phyloP scores from a whole-genome alignment of 2,797 vertebrate species.

The Cyprinella venusta region DNA sequence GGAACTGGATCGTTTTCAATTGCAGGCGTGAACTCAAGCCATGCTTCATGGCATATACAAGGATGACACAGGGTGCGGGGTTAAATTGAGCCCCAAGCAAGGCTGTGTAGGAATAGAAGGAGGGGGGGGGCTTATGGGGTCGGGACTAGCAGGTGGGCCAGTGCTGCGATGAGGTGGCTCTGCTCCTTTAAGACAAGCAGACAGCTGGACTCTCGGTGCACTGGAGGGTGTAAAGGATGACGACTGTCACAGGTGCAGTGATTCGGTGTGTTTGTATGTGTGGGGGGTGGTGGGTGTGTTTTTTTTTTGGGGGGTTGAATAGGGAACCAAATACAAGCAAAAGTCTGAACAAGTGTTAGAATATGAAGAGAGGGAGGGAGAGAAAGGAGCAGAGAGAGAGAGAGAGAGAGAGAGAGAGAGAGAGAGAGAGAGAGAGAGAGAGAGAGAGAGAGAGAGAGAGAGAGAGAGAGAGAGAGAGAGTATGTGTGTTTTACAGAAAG shows the following conservation, averaged over 20 bases:
- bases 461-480: not conserved
- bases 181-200: constrained; percentile 64
- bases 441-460: constrained; percentile 17
- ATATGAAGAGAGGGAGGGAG: constrained; percentile 21
- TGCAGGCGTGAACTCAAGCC: constrained; percentile 50
- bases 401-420: not conserved
- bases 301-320: constrained; percentile 38
- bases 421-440: constrained; percentile 12
- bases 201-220: constrained; percentile 76
- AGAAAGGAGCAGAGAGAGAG: constrained; percentile 2
- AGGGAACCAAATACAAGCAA: constrained; percentile 57
- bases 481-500: constrained; percentile 54
- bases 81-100: constrained; percentile 53
- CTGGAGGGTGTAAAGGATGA: constrained; percentile 63
- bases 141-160: constrained; percentile 56
- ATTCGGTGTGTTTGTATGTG: constrained; percentile 49
- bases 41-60: constrained; percentile 51
- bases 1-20: constrained; percentile 52
- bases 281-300: not conserved
- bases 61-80: constrained; percentile 47
- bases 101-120: constrained; percentile 31
- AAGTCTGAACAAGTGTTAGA: constrained; percentile 55
- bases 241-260: constrained; percentile 71
- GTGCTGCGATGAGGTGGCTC: constrained; percentile 59
- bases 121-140: constrained; percentile 37